Conservation (phyloP, 2,797 vertebrate species). For the Tarsius wallacei region DNA sequence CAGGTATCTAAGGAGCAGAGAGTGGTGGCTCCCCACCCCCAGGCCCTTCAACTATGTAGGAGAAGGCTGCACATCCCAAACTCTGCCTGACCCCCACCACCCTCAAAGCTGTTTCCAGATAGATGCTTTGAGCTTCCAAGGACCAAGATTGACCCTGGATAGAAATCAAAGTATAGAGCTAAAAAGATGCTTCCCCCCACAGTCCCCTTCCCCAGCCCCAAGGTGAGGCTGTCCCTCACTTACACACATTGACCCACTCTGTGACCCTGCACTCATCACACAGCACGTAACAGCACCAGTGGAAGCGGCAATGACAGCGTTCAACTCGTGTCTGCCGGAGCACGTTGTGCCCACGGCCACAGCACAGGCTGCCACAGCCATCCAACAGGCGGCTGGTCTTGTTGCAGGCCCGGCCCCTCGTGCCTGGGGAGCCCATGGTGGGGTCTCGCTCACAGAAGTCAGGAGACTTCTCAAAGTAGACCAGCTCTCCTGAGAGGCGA, state of each 20-base stretch:
- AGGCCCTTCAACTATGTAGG: background rate
- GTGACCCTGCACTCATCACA: slow-evolving; percentile 97
- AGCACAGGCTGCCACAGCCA: slow-evolving; percentile 95
- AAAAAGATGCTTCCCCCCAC: background rate
- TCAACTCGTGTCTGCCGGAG: slow-evolving; percentile 94
- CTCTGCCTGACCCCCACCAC: background rate
- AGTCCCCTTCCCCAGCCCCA: background rate
- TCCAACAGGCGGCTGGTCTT: slow-evolving; percentile 92
- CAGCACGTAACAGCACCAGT: slow-evolving; percentile 98
- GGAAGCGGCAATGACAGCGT: slow-evolving; percentile 96
- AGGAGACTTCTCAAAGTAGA: slow-evolving; percentile 97
- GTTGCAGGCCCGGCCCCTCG: slow-evolving; percentile 89
- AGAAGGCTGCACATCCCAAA: slow-evolving; percentile 4
- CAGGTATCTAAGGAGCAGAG: slow-evolving; percentile 37
- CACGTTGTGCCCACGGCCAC: slow-evolving; percentile 96
- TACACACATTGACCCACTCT: slow-evolving; percentile 92
- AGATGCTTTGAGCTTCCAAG: slow-evolving; percentile 42
- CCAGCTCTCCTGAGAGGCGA: slow-evolving; percentile 94
- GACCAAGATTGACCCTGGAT: background rate
- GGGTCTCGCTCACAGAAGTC: slow-evolving; percentile 96
- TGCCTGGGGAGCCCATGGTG: slow-evolving; percentile 94
- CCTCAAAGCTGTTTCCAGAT: slow-evolving; percentile 67
- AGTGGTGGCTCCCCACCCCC: background rate
- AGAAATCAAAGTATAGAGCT: slow-evolving; percentile 64
- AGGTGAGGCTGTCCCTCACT: slow-evolving; percentile 66